Base-by-base conservation (phyloP, 2,797 vertebrate genomes). In the Valencia hispanica region DNA sequence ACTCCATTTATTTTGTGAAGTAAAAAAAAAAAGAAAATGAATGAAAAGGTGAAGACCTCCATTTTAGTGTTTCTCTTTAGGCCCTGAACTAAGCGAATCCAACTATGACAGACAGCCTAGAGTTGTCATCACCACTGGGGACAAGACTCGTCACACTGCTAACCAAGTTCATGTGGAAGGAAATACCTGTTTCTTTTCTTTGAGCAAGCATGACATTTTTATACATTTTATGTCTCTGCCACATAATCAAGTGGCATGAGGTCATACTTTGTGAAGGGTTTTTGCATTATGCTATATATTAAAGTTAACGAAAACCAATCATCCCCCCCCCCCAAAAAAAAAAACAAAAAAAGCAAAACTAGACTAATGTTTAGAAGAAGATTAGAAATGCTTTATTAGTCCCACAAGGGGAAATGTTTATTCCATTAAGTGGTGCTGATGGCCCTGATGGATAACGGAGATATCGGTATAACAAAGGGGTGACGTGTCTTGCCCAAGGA, bases 371-470 rank as follows among this genome's bases (percentile, higher is more conserved):
- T n/a, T n/a, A n/a, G n/a, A n/a, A n/a, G n/a, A n/a, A n/a, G n/a
- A n/a, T n/a, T n/a, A n/a, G n/a, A n/a, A n/a, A n/a, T n/a, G n/a
- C n/a, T n/a, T n/a, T n/a, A 69, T 5, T 68, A 68, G 43, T 85
- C 41, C 82, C 32, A 59, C 32, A 66, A n/a, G n/a, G n/a, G n/a
- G n/a, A n/a, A n/a, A n/a, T 78, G 75, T 84, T 57, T 65, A 57
- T 76, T 81, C 68, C 36, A 51, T 83, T 86, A 82, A 63, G 39
- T 78, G 36, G 73, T 73, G 77, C 84, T 69, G 6, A 36, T 74
- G 74, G 87, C 84, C 68, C 55, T 63, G 81, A 91, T 88, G 66
- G 17, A 73, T 48, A 45, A 85, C 78, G 83, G 82, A 84, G 36
- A 63, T 63, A 63, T 63, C n/a, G n/a, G n/a, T n/a, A n/a, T n/a